phyloP scores from a whole-genome alignment of 2,888 invertebrate genomes.

The Chesias legatella region DNA sequence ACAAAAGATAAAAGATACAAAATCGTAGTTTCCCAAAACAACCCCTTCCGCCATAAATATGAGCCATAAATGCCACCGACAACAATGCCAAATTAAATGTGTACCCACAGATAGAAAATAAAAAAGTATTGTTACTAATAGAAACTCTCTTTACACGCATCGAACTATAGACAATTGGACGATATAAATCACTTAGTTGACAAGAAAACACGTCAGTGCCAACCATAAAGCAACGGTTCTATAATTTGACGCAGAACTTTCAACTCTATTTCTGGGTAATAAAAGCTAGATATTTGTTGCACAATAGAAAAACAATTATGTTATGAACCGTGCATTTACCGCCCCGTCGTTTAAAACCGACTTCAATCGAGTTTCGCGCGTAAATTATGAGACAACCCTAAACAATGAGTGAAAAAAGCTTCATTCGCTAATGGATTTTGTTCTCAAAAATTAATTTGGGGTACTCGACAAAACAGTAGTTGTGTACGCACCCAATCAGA shows the following conservation, averaged over 20 bases:
- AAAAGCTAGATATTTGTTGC: slow-evolving; percentile 20
- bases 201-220: slow-evolving; percentile 63
- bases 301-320: slow-evolving; percentile 7
- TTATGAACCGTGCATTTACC: slow-evolving; percentile 52
- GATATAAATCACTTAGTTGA: slow-evolving; percentile 75
- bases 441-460: slow-evolving; percentile 79
- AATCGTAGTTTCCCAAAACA: slow-evolving; percentile 29
- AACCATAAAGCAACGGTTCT: slow-evolving; percentile 28
- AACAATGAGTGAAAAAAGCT: slow-evolving; percentile 68
- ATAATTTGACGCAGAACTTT: slow-evolving; percentile 24
- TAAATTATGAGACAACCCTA: slow-evolving; percentile 77
- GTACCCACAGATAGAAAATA: slow-evolving; percentile 59
- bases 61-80: slow-evolving; percentile 59
- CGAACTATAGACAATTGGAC: slow-evolving; percentile 71
- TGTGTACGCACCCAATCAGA: slow-evolving; percentile 70
- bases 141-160: slow-evolving; percentile 75
- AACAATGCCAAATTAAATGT: slow-evolving; percentile 75
- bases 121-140: slow-evolving; percentile 63
- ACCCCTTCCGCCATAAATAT: slow-evolving; percentile 60
- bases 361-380: slow-evolving; percentile 71
- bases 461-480: slow-evolving; percentile 65
- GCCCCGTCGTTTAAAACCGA: slow-evolving; percentile 73
- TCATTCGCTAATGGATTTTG: slow-evolving; percentile 77
- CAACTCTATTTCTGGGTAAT: slow-evolving; percentile 27
- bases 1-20: slow-evolving; percentile 37